Percentiles rank a stretch among this genome's conserved stretches.
These are phyloP conservation scores for Pseudomyrmex gracilis DNA, from an alignment of 1,140 invertebrate species.

Conservation along the genomic window DNA sequence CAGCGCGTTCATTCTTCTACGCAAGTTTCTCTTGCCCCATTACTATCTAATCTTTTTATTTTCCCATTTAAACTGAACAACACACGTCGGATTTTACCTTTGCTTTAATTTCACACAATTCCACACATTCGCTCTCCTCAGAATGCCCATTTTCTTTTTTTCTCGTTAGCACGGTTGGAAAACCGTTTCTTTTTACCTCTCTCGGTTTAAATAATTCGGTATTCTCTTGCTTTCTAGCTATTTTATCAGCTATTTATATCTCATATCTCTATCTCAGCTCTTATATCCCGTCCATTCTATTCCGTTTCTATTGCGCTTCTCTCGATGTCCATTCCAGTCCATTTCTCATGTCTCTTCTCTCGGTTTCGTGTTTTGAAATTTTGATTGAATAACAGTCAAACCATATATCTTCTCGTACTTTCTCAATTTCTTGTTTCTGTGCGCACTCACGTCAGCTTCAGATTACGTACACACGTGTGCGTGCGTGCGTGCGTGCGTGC, in stretches of 20 bases:
- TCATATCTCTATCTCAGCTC: constrained; percentile 23
- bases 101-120: constrained; percentile 21
- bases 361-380: constrained; percentile 45
- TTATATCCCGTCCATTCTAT: constrained; percentile 7
- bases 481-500: no score
- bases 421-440: constrained; percentile 44
- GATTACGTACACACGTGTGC: background rate
- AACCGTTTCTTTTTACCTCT: background rate
- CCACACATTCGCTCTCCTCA: constrained; percentile 3
- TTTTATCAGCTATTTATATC: background rate
- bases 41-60: constrained; percentile 20
- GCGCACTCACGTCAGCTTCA: background rate
- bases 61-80: constrained; percentile 21
- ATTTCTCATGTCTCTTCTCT: constrained; percentile 39
- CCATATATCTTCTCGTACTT: constrained; percentile 25
- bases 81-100: background rate
- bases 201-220: constrained; percentile 25
- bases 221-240: background rate
- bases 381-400: constrained; percentile 51
- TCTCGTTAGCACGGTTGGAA: background rate
- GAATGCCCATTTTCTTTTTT: background rate
- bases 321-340: constrained; percentile 2
- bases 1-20: no score
- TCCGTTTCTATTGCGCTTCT: background rate
- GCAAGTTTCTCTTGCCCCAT: constrained; percentile 4